Evolutionary conservation across 2,888 invertebrate species (phyloP).

Genomic region (Clostera curtula): DNA sequence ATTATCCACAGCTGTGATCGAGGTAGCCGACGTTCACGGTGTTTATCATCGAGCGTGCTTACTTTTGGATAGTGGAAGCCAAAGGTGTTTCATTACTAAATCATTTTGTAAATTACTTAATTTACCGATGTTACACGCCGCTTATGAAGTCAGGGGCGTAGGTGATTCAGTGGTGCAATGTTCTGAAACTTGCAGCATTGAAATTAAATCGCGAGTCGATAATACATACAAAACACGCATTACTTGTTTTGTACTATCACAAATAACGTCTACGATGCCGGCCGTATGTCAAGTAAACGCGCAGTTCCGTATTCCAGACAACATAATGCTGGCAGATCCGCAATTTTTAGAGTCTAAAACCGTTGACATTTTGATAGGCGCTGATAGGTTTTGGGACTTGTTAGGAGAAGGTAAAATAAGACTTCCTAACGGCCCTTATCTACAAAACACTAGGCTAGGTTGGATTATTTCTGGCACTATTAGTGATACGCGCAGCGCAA

Average conservation of each 20-base stretch:
- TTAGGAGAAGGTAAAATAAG: background rate
- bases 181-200: slow-evolving; percentile 2
- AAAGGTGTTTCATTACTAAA: slow-evolving; percentile 4
- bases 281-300: background rate
- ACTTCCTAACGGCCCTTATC: background rate
- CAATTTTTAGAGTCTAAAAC: background rate
- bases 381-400: background rate
- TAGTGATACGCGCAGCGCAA: too few relatives aligned
- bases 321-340: slow-evolving; percentile 1
- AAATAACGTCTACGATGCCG: slow-evolving; percentile 2
- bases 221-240: background rate
- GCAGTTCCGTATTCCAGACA: background rate
- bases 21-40: slow-evolving; percentile 3
- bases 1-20: slow-evolving; percentile 7
- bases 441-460: background rate
- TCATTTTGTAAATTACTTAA: slow-evolving; percentile 3
- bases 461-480: background rate
- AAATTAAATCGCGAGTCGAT: slow-evolving; percentile 3
- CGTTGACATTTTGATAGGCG: background rate
- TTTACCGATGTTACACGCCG: slow-evolving; percentile 4
- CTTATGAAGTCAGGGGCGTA: slow-evolving; percentile 5
- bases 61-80: slow-evolving; percentile 6
- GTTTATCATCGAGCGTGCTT: slow-evolving; percentile 3
- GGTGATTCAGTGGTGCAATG: too few relatives aligned
- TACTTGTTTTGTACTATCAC: slow-evolving; percentile 3